phyloP scores from a whole-genome alignment of 1,140 invertebrate species.

The Drosophila bifasciata region DNA sequence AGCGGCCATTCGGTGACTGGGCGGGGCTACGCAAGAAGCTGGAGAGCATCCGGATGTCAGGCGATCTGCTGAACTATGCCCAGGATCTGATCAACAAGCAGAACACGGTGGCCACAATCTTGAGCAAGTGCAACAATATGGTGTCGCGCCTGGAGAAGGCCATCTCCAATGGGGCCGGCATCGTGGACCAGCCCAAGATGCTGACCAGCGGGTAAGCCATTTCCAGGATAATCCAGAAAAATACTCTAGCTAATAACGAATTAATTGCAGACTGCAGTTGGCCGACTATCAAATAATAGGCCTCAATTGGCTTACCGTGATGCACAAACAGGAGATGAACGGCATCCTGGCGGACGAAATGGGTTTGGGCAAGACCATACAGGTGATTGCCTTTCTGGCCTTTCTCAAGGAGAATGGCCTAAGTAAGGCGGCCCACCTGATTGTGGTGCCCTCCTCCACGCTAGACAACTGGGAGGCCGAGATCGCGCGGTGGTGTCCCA shows the following conservation, averaged over 20 bases:
- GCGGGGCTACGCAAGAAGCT: slow-evolving; percentile 90
- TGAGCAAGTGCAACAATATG: slow-evolving; percentile 90
- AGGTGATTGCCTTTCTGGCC: slow-evolving; percentile 95
- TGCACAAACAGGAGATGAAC: slow-evolving; percentile 95
- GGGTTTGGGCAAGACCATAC: slow-evolving; percentile 96
- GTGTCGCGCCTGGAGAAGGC: slow-evolving; percentile 89
- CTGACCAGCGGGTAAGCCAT: slow-evolving; percentile 85
- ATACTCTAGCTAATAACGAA: background rate
- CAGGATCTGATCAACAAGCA: slow-evolving; percentile 89
- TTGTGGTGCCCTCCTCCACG: slow-evolving; percentile 96
- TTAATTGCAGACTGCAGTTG: slow-evolving; percentile 87
- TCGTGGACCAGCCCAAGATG: slow-evolving; percentile 88
- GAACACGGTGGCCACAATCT: slow-evolving; percentile 88
- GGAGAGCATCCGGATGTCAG: slow-evolving; percentile 87
- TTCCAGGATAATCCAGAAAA: no score
- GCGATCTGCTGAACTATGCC: slow-evolving; percentile 89
- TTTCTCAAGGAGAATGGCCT: slow-evolving; percentile 92
- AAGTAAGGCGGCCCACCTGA: slow-evolving; percentile 90
- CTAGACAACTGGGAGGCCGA: slow-evolving; percentile 96
- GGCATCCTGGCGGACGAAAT: slow-evolving; percentile 97
- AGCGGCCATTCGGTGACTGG: slow-evolving; percentile 90
- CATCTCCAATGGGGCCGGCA: slow-evolving; percentile 88
- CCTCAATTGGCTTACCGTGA: slow-evolving; percentile 95
- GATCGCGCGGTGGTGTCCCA: slow-evolving; percentile 92
- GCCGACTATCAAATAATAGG: slow-evolving; percentile 96